Base-by-base conservation (phyloP, 2,113 vertebrate genomes). In the Pantherophis guttatus region DNA sequence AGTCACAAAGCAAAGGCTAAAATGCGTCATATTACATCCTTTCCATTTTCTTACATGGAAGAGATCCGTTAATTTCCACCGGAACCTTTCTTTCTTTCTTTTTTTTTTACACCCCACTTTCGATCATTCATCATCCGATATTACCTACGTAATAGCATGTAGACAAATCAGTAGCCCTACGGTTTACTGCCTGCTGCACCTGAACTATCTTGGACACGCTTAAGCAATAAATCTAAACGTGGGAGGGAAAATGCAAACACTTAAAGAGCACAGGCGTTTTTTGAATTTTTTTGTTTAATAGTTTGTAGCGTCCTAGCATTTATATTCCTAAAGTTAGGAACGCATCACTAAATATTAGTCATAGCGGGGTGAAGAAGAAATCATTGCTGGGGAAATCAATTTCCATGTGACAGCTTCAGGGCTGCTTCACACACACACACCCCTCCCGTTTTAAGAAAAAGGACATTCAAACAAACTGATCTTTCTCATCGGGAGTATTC, bases 21-120 rank as follows among this genome's bases (percentile, higher is more conserved):
- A 39, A 86, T 1, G 13, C 24, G 81, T 33, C 3, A 9, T 13
- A 17, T 52, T 8, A 57, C 33, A 53, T 3, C 33, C 6, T 81
- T 39, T 39, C 21, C 39, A 0, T 17, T 17, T 52, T 57, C n/a
- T 90, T 53, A 23, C 57, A 93, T 10, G 39, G 86, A 48, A 95
- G 59, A 70, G 33, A 10, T 94, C 26, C 21, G 15, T 55, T 50
- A 17, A n/a, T 62, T 95, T 93, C 33, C 92, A 58, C 87, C 75
- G n/a, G 52, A 55, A 95, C 75, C 39, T 92, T 3, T 15, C 23
- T 24, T 21, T 44, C 39, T 44, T 44, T 44, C n/a, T 39, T 48
- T 48, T 48, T 48, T 75, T 29, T 81, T 33, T 1, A 52, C 65
- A 90, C n/a, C 81, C 87, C 93, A 90, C 93, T 94, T 90, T 91